These are phyloP conservation scores for Pseudochaenichthys georgianus DNA, from an alignment of 2,797 vertebrate species.

Conservation along the genomic window DNA sequence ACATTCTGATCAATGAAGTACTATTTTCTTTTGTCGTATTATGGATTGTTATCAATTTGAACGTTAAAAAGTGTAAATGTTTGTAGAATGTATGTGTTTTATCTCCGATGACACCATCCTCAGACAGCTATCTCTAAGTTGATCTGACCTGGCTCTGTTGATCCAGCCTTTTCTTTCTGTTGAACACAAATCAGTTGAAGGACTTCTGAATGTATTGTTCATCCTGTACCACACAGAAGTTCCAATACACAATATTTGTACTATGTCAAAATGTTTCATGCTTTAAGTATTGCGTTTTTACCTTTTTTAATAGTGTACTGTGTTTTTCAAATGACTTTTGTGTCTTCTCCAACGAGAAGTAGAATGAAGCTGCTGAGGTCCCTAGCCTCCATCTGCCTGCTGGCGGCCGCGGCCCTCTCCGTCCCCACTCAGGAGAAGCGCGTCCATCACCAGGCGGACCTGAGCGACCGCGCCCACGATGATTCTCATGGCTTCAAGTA, in stretches of 20 bases:
- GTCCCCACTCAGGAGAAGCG: constrained; percentile 89
- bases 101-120: background rate
- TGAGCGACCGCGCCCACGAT: constrained; percentile 86
- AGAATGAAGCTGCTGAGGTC: constrained; percentile 70
- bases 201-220: background rate
- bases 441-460: constrained; percentile 86
- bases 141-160: background rate
- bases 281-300: background rate
- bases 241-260: background rate
- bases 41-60: background rate
- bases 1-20: background rate
- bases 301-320: background rate
- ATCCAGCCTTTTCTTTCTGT: background rate
- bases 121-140: background rate
- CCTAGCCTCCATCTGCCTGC: constrained; percentile 51
- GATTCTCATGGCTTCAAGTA: constrained; percentile 87
- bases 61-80: no score
- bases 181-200: background rate
- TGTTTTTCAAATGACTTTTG: background rate
- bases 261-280: background rate
- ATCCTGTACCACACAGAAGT: background rate
- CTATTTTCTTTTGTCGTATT: background rate
- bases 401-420: constrained; percentile 62
- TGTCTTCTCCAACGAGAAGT: background rate
- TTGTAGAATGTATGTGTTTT: background rate